Conservation (phyloP, 2,888 invertebrate species). For the Apamea epomidion region DNA sequence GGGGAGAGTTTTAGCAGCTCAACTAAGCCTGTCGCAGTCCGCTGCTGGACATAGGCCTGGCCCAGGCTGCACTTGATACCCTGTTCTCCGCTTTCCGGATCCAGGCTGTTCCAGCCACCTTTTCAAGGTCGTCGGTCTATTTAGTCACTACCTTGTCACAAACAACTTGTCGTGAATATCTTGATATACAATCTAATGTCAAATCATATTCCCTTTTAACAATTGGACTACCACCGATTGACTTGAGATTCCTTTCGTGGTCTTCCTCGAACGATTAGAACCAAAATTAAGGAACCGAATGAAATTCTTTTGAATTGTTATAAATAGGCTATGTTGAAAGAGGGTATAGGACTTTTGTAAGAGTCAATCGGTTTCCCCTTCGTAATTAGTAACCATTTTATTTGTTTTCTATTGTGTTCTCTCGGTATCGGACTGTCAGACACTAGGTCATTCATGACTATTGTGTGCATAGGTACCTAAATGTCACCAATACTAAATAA, state of each 20-base stretch:
- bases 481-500: background rate
- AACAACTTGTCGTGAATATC: background rate
- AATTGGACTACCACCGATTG: conserved; percentile 16
- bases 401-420: conserved; percentile 8
- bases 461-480: background rate
- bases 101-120: no score
- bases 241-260: conserved; percentile 20
- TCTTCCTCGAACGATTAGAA: conserved; percentile 21
- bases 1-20: no score
- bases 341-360: conserved; percentile 38
- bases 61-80: no score
- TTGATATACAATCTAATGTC: background rate
- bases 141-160: no score
- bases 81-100: no score
- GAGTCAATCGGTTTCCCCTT: conserved; percentile 44
- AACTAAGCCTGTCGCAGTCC: no score
- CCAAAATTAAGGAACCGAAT: conserved; percentile 68
- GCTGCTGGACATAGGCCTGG: no score
- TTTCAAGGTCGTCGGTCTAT: no score
- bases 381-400: conserved; percentile 50
- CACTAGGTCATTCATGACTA: background rate
- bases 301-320: conserved; percentile 63
- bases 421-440: background rate
- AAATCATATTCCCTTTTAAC: background rate
- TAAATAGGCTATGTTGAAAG: conserved; percentile 55